Conservation (phyloP, 2,797 vertebrate genomes). For the Cyprinodon diabolis region DNA sequence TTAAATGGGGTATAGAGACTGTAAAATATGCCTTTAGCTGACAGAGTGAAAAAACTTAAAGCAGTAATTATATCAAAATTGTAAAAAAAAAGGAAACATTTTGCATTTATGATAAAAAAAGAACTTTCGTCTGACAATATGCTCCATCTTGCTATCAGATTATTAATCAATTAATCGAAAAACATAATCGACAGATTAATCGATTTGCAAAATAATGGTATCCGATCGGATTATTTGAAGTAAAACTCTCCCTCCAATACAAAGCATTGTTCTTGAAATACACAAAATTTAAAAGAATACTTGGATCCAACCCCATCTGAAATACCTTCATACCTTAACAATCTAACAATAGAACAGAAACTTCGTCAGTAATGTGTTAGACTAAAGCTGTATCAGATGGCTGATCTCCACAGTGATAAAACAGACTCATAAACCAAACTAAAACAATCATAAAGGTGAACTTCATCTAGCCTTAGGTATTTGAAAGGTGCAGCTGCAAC, state of each 20-base stretch:
- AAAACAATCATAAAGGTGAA: constrained; percentile 8
- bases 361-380: neutral
- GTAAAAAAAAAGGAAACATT: too few relatives aligned
- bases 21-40: too few relatives aligned
- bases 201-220: neutral
- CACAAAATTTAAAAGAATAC: neutral
- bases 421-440: neutral
- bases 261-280: neutral
- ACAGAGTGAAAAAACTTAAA: too few relatives aligned
- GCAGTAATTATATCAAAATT: too few relatives aligned
- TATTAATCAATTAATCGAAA: too few relatives aligned
- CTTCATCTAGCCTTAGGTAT: constrained; percentile 21
- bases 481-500: constrained; percentile 26
- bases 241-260: neutral
- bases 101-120: too few relatives aligned
- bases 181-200: too few relatives aligned
- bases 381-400: neutral
- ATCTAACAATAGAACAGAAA: neutral
- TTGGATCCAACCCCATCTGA: neutral
- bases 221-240: neutral
- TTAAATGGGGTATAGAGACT: too few relatives aligned
- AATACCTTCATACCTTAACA: neutral
- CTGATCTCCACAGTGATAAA: neutral
- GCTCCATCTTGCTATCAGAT: too few relatives aligned
- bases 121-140: too few relatives aligned